Conservation (phyloP, 1,140 invertebrate species). For the Reticulitermes speratus region DNA sequence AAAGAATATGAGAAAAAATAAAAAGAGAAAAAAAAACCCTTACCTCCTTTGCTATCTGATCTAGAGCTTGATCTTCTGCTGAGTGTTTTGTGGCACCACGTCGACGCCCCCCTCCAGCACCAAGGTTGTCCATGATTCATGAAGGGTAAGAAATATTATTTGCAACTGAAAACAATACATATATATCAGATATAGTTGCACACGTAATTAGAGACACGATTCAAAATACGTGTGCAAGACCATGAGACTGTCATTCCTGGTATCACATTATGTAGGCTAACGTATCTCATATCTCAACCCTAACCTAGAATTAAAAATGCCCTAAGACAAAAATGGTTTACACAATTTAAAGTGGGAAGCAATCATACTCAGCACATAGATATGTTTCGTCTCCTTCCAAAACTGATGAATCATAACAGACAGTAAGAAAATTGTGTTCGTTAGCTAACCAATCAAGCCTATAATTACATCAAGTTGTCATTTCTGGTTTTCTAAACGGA, state of each 20-base stretch:
- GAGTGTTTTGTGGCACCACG: conserved; percentile 71
- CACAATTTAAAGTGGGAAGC: no score
- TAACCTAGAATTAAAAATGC: background rate
- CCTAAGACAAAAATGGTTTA: no score
- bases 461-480: background rate
- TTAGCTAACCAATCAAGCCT: background rate
- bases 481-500: background rate
- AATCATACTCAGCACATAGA: no score
- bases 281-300: background rate
- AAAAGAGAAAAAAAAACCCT: no score
- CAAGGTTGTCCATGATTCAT: conserved; percentile 41
- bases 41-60: conserved; percentile 89
- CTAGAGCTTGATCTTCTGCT: conserved; percentile 79
- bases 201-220: background rate
- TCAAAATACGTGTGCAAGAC: background rate
- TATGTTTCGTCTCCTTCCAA: background rate
- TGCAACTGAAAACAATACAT: background rate
- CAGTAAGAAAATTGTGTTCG: background rate
- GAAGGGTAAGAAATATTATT: background rate
- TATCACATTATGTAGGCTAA: background rate
- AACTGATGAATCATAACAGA: conserved; percentile 2
- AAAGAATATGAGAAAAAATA: no score
- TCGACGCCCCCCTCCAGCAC: conserved; percentile 66
- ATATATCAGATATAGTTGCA: background rate
- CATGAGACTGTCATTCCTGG: background rate